A percentile compares a stretch with the other conserved stretches of the same genome.
Conservation (phyloP, 2,797 vertebrate species). For the Benthosema pterotum region DNA sequence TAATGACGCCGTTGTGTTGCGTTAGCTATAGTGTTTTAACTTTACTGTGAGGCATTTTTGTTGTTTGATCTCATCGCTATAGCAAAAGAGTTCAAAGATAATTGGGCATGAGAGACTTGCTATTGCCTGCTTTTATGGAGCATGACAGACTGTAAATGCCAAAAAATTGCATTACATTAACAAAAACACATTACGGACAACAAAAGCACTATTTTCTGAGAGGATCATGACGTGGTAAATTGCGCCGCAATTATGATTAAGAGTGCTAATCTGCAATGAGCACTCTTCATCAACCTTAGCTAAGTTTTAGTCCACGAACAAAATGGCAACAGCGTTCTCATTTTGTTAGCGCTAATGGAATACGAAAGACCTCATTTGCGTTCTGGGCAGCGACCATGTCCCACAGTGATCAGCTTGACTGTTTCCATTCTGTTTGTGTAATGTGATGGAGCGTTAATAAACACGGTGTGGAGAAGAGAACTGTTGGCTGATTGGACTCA, state of each 20-base stretch:
- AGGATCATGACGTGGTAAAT: background rate
- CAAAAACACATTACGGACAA: background rate
- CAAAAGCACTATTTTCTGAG: background rate
- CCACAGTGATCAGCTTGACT: background rate
- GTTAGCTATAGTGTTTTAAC: too few relatives aligned
- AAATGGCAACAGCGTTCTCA: background rate
- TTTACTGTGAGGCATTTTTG: too few relatives aligned
- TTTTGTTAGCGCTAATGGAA: background rate
- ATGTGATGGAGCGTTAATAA: background rate
- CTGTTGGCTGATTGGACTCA: background rate
- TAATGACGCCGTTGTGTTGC: too few relatives aligned
- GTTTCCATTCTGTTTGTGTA: background rate
- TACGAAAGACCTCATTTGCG: background rate
- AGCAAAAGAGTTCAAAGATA: background rate
- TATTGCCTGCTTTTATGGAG: background rate
- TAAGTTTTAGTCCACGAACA: background rate
- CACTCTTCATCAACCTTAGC: background rate
- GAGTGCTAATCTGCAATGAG: background rate
- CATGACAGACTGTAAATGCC: background rate
- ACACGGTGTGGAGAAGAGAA: background rate
- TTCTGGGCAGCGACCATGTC: background rate
- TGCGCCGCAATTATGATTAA: background rate
- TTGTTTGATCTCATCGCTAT: background rate
- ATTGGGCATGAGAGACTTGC: constrained; percentile 2
- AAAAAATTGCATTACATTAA: background rate